phyloP scores from a whole-genome alignment of 2,797 vertebrate genomes.

The Acrocephalus scirpaceus region DNA sequence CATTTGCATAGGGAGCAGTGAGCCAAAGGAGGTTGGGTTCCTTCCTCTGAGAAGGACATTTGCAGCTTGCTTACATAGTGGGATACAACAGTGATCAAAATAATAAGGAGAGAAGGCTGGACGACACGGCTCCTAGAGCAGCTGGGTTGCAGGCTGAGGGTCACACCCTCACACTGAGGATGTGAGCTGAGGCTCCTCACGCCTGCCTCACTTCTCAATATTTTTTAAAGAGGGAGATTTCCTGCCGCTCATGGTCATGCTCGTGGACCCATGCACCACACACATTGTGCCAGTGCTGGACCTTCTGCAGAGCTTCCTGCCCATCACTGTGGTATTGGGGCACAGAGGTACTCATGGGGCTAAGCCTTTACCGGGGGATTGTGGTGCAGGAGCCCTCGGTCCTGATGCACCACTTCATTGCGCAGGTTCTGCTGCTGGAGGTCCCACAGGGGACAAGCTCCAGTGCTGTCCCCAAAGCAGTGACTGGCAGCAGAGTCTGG shows the following conservation, averaged over 20 bases:
- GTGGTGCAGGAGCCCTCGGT: too few relatives aligned
- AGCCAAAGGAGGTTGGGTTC: constrained; percentile 15
- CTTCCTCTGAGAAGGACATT: background rate
- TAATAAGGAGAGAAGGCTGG: background rate
- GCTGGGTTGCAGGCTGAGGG: background rate
- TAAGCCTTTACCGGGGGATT: background rate
- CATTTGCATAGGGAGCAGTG: background rate
- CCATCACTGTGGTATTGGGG: rapidly evolving
- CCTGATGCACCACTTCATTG: rapidly evolving
- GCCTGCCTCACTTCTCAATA: background rate
- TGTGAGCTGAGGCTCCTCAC: background rate
- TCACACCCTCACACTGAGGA: background rate
- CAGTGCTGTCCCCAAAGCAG: background rate
- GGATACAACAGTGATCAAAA: constrained; percentile 17
- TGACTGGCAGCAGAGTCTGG: background rate
- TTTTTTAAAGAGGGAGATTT: background rate
- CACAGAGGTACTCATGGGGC: rapidly evolving
- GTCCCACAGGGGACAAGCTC: rapidly evolving
- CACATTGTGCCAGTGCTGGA: rapidly evolving
- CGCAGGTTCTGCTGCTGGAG: background rate
- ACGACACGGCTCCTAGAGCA: background rate
- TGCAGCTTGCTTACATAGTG: background rate
- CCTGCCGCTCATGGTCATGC: rapidly evolving
- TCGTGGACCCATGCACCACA: rapidly evolving
- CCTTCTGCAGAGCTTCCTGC: background rate